Percentiles rank a stretch among this genome's conserved stretches.
phyloP scores from a whole-genome alignment of 2,113 vertebrate genomes.

The Cyanoderma ruficeps region DNA sequence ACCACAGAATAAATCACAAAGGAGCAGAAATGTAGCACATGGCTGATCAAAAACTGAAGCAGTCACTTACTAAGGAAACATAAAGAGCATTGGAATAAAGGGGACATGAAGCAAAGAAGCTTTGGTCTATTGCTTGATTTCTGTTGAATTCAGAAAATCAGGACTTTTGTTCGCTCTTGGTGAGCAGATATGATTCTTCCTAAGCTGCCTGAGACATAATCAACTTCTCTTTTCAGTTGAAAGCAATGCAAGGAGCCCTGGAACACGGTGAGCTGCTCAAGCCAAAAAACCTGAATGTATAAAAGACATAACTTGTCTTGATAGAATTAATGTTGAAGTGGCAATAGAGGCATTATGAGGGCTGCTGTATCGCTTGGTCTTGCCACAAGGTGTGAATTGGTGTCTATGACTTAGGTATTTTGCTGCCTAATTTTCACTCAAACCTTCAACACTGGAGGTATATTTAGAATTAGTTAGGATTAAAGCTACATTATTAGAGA shows the following conservation, averaged over 20 bases:
- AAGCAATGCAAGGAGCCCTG: not conserved
- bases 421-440: not conserved
- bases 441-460: not conserved
- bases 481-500: not conserved
- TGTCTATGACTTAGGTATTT: not conserved
- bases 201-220: not conserved
- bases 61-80: not conserved
- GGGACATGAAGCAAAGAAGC: not conserved
- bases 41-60: not conserved
- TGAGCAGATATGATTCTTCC: not conserved
- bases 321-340: not conserved
- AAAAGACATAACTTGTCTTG: not conserved
- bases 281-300: rapidly evolving
- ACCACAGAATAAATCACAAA: not conserved
- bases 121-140: not conserved
- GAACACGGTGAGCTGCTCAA: not conserved
- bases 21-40: not conserved
- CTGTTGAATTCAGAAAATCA: not conserved
- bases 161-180: not conserved
- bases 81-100: not conserved
- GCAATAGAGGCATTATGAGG: not conserved
- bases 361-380: not conserved
- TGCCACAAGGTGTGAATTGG: not conserved
- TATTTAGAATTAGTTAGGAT: not conserved
- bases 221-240: not conserved